phyloP scores from a whole-genome alignment of 2,113 vertebrate genomes.

The Limnothrissa miodon region DNA sequence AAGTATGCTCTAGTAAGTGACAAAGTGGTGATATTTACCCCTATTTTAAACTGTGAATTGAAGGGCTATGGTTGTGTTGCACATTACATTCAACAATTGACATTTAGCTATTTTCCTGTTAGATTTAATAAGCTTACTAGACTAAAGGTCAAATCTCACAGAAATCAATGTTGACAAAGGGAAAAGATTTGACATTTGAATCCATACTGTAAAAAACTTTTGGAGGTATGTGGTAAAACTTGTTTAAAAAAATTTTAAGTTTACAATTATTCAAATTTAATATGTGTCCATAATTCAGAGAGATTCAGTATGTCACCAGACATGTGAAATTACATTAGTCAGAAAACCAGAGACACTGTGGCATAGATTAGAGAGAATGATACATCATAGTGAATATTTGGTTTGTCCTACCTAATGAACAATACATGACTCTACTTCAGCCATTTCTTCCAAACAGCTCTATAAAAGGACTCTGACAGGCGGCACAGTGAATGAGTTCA shows the following conservation, averaged over 20 bases:
- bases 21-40: constrained; percentile 23
- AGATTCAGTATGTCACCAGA: not conserved
- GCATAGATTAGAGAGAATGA: not conserved
- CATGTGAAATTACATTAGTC: not conserved
- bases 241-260: not conserved
- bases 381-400: constrained; percentile 23
- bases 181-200: not conserved
- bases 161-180: constrained; percentile 30
- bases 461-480: not conserved
- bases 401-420: constrained; percentile 26
- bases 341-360: not conserved
- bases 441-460: constrained; percentile 14
- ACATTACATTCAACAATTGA: constrained; percentile 60
- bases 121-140: constrained; percentile 61
- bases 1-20: not conserved
- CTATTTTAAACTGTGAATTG: constrained; percentile 52
- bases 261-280: no score
- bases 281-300: no score
- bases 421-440: not conserved
- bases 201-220: not conserved
- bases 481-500: not conserved
- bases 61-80: constrained; percentile 60
- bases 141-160: constrained; percentile 19
- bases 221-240: constrained; percentile 32
- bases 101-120: constrained; percentile 63